Evolutionary conservation across 2,888 invertebrate genomes (phyloP), one percentile per base, ranked within the genome.

Genomic region (Xanthorhoe designata): DNA sequence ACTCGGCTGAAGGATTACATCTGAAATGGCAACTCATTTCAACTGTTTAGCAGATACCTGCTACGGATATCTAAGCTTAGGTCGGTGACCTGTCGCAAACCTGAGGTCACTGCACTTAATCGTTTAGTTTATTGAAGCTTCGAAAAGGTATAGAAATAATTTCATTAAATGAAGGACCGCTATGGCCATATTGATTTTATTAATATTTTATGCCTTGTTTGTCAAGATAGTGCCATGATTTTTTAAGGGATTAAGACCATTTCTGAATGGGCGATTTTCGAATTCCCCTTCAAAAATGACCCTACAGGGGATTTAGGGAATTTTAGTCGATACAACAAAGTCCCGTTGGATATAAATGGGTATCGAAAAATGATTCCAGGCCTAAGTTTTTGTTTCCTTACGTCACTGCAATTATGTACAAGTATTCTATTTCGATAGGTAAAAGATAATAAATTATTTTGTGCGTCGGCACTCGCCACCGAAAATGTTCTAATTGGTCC

Each of bases 21-120:
- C 18, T 29, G 56, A 15, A 38, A 58, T 54, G 57, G 15, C 49
- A 49, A 9, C 35, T n/a, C 29, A 53, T 9, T 29, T 51, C 38
- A 61, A n/a, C n/a, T 9, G n/a, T 13, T 35, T 19, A 15, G 19
- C 50, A n/a, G 18, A 54, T 62, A 19, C 10, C 24, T 18, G 32
- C 24, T 24, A 24, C 24, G 32, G 51, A 45, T 45, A 47, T 53
- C 32, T 49, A 52, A 18, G 10, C n/a, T 42, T 8, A 3, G 55
- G 4, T 13, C 56, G 8, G 29, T 56, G 50, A 62, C 62, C 62
- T 54, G 15, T 47, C 52, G 55, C 51, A 57, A 62, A 55, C 18
- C 29, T 63, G 17, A 47, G 63, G 53, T 53, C 58, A 24, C 13
- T 47, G 57, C 18, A 18, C 53, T 18, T 53, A n/a, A n/a, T n/a